Evolutionary conservation across 2,113 vertebrate genomes (phyloP).

Genomic region (Rhombomys opimus): DNA sequence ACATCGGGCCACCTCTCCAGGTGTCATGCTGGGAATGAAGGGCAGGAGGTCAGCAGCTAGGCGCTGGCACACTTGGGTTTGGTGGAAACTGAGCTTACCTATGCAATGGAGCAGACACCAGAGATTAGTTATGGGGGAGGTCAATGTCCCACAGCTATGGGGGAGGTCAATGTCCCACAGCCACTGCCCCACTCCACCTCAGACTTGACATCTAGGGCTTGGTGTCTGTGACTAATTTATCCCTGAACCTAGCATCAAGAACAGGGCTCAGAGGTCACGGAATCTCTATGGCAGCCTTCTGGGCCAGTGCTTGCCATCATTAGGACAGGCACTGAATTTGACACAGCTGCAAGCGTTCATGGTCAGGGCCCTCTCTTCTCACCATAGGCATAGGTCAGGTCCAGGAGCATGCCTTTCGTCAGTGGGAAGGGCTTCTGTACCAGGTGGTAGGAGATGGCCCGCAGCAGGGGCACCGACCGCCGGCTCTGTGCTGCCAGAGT

Average conservation of each 20-base stretch:
- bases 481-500: conserved; percentile 88
- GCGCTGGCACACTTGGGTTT: conserved; percentile 92
- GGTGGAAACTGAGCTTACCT: conserved; percentile 94
- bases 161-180: neutral
- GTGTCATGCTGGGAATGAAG: conserved; percentile 81
- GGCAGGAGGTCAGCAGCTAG: conserved; percentile 90
- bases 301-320: conserved; percentile 2
- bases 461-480: conserved; percentile 90
- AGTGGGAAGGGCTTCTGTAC: conserved; percentile 90
- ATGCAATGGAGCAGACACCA: conserved; percentile 59
- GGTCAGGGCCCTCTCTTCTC: neutral
- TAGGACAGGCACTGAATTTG: conserved; percentile 45
- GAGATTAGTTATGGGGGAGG: neutral
- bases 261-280: conserved; percentile 68
- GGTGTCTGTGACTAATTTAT: conserved; percentile 74
- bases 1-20: conserved; percentile 86
- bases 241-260: conserved; percentile 37
- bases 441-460: conserved; percentile 94
- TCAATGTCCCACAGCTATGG: neutral
- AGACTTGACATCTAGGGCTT: neutral
- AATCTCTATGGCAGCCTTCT: conserved; percentile 74
- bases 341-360: conserved; percentile 15
- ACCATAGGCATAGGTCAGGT: conserved; percentile 93
- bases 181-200: accelerated
- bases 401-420: conserved; percentile 86